A percentile compares a stretch with the other conserved stretches of the same genome.
Evolutionary conservation across 2,113 vertebrate genomes (phyloP).

Genomic region (Macrotus californicus): DNA sequence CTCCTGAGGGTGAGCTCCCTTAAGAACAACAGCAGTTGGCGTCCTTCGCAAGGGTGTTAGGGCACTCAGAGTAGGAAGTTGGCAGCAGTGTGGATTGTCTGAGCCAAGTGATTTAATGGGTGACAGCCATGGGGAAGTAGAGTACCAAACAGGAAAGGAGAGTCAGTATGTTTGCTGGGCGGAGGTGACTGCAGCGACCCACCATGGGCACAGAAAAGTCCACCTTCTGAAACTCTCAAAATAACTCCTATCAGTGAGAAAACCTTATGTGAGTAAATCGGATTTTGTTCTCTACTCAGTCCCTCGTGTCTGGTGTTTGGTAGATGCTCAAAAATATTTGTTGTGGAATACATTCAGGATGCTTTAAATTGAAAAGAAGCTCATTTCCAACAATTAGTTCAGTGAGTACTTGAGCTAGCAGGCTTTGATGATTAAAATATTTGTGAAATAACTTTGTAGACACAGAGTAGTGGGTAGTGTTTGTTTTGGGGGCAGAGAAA

Average conservation of each 20-base stretch:
- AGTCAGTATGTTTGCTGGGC: background rate
- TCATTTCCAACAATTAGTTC: background rate
- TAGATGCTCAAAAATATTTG: background rate
- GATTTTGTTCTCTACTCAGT: background rate
- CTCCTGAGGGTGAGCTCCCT: background rate
- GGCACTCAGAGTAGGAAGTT: background rate
- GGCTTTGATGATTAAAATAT: conserved; percentile 14
- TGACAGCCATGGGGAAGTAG: background rate
- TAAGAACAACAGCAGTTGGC: background rate
- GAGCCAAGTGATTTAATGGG: background rate
- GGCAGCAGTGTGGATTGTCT: background rate
- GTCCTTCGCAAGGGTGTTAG: background rate
- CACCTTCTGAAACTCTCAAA: background rate
- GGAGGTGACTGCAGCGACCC: background rate
- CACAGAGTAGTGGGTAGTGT: background rate
- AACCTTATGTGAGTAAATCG: background rate
- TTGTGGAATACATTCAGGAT: background rate
- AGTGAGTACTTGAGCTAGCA: background rate
- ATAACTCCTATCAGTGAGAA: background rate
- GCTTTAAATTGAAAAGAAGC: background rate
- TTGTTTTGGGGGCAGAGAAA: background rate
- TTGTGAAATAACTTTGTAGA: background rate
- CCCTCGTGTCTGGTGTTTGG: background rate
- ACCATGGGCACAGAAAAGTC: background rate
- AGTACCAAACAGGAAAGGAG: background rate